Evolutionary conservation across 2,797 vertebrate species (phyloP), one percentile per base, ranked within the genome.

Genomic region (Dendrocincla fuliginosa): DNA sequence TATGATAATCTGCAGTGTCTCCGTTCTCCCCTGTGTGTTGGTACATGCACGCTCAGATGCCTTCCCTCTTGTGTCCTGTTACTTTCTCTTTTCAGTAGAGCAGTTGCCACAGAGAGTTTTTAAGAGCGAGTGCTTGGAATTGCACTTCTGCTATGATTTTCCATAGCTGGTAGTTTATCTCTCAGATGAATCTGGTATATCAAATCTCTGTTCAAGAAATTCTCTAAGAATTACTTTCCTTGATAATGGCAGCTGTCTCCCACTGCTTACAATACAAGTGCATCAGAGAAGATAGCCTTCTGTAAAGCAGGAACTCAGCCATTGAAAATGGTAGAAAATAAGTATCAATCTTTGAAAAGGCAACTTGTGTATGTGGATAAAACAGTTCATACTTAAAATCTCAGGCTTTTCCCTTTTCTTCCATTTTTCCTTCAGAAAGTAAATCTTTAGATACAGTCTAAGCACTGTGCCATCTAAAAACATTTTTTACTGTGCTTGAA

Each of bases 111-210:
- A 44, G 61, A 61, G 18, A 61, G 30, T 24, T 92, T 93, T 77
- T 74, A n/a, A 80, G 71, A 18, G 1, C n/a, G 70, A 83, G 19
- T 77, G 42, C 42, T 61, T 86, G 41, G 68, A 87, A 90, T 90
- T 94, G n/a, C 33, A 50, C n/a, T 87, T 92, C 46, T 88, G 35
- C 64, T 71, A 19, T 50, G 46, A 73, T 94, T 94, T 94, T 81
- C 59, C 32, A 9, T 67, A 30, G 39, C 56, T 59, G 16, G 24
- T 82, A 67, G 44, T 80, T 91, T 77, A 37, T 87, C 30, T 88
- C 65, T 47, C 1, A 2, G 24, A 77, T 65, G n/a, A 77, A 24
- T 22, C 46, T 77, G 28, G 6, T 77, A 3, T 78, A 69, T 78
- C 73, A 86, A 75, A 73, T 55, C 37, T 78, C 59, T 35, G 39